A percentile compares a stretch with the other conserved stretches of the same genome.
These are phyloP conservation scores for Gasterosteus aculeatus DNA, from an alignment of 2,113 vertebrate species.

Conservation along the genomic window DNA sequence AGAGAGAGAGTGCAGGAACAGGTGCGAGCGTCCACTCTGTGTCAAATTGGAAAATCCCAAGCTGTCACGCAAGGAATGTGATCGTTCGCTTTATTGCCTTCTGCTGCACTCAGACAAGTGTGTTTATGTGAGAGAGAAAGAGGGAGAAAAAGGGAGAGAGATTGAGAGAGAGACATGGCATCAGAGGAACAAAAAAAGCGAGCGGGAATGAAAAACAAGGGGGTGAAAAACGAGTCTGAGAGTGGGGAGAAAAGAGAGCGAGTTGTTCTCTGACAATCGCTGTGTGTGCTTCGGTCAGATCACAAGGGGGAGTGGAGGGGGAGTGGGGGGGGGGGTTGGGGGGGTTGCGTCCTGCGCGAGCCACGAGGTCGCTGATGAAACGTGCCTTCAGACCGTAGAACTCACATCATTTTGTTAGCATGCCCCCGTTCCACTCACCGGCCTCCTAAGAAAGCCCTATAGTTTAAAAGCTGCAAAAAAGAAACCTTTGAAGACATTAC, in stretches of 20 bases:
- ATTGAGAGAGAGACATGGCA: slow-evolving; percentile 10
- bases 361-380: background rate
- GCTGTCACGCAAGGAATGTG: slow-evolving; percentile 82
- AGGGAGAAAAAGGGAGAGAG: background rate
- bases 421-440: background rate
- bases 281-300: slow-evolving; percentile 35
- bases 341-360: background rate
- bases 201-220: background rate
- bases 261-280: slow-evolving; percentile 9
- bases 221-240: slow-evolving; percentile 5
- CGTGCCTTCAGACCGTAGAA: background rate
- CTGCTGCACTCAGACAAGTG: slow-evolving; percentile 65
- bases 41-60: slow-evolving; percentile 83
- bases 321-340: background rate
- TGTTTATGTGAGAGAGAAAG: slow-evolving; percentile 44
- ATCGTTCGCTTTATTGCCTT: slow-evolving; percentile 80
- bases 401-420: background rate
- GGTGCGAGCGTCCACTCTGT: slow-evolving; percentile 78
- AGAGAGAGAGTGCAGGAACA: slow-evolving; percentile 63
- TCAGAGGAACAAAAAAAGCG: slow-evolving; percentile 1
- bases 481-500: background rate
- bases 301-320: slow-evolving; percentile 10
- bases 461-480: background rate
- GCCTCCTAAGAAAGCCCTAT: background rate
- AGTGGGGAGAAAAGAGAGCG: background rate